Conservation (phyloP, 2,797 vertebrate genomes). For the Lagothrix lagotricha region DNA sequence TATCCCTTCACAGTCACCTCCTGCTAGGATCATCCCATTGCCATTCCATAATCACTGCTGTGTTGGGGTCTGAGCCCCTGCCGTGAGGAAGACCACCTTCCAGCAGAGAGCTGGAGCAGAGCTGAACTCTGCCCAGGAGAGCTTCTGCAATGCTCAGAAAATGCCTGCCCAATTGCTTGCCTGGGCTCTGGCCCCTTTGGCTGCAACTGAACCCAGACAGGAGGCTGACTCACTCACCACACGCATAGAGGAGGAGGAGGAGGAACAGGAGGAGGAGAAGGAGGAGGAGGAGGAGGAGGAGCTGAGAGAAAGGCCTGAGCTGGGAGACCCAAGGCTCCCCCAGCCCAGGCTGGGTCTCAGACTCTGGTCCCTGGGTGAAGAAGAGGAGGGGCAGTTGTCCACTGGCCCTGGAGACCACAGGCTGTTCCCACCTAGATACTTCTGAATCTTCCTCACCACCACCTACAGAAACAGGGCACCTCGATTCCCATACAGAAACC, state of each 20-base stretch:
- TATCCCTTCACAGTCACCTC: not conserved
- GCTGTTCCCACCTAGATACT: not conserved
- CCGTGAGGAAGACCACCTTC: not conserved
- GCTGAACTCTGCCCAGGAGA: conserved; percentile 72
- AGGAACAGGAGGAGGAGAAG: conserved; percentile 5
- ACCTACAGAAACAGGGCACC: not conserved
- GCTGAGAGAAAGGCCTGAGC: not conserved
- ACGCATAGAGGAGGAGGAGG: conserved; percentile 59
- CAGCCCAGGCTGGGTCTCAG: not conserved
- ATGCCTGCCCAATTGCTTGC: conserved; percentile 71
- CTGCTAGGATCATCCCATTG: not conserved
- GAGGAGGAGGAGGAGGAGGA: conserved; percentile 36
- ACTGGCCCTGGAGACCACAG: not conserved
- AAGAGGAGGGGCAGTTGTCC: not conserved
- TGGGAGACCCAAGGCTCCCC: conserved; percentile 6
- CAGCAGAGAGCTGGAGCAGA: not conserved
- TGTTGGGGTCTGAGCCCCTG: not conserved
- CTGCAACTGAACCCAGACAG: conserved; percentile 78
- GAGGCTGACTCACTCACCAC: conserved; percentile 81
- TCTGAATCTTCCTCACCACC: not conserved
- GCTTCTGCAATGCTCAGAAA: conserved; percentile 69
- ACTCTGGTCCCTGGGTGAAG: not conserved
- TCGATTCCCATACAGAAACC: conserved; percentile 13
- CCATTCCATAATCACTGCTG: not conserved
- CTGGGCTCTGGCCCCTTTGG: conserved; percentile 77